A percentile compares a stretch with the other conserved stretches of the same genome.
Conservation (phyloP, 1,140 invertebrate species). For the Bombus terrestris region DNA sequence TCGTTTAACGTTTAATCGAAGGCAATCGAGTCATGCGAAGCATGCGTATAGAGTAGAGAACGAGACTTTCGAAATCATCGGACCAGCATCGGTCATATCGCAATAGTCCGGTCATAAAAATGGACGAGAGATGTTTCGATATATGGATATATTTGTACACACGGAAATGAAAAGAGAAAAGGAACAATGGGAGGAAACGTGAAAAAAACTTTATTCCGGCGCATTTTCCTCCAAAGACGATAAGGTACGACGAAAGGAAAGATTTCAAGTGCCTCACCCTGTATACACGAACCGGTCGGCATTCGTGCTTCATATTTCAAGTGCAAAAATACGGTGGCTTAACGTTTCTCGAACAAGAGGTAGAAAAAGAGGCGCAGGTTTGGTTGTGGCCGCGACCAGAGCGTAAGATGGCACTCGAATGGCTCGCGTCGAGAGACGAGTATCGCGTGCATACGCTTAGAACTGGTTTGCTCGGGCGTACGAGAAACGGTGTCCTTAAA, state of each 20-base stretch:
- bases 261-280: background rate
- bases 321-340: constrained; percentile 4
- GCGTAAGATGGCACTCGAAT: constrained; percentile 27
- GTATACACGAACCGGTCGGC: constrained; percentile 4
- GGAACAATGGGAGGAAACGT: too few species aligned
- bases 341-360: background rate
- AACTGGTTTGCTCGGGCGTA: constrained; percentile 60
- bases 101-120: background rate
- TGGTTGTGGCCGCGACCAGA: background rate
- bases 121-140: too few species aligned
- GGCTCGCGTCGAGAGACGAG: constrained; percentile 17
- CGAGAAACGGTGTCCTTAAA: constrained; percentile 60
- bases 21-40: background rate
- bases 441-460: constrained; percentile 57
- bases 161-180: background rate
- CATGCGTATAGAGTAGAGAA: background rate
- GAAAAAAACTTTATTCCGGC: too few species aligned
- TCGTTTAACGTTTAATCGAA: too few species aligned
- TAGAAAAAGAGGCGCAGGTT: background rate
- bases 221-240: background rate
- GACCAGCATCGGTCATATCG: background rate
- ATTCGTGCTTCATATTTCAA: constrained; percentile 9
- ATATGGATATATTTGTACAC: background rate
- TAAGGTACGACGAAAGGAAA: background rate
- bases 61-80: background rate